These are phyloP conservation scores for Caenorhabditis imperialis DNA, from an alignment of 2,888 invertebrate genomes.

Conservation along the genomic window DNA sequence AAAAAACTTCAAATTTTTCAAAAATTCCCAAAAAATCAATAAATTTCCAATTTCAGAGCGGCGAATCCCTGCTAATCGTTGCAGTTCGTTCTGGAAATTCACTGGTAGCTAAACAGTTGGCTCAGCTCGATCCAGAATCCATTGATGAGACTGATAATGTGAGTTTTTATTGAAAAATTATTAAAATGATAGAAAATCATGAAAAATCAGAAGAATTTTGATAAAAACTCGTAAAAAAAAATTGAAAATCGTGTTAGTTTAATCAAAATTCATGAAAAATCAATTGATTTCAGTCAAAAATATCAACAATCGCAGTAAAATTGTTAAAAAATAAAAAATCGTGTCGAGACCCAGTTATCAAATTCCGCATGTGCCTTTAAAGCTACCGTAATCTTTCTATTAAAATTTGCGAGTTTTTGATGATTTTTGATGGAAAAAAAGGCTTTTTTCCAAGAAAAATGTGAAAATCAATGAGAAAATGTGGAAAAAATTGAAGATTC, in stretches of 20 bases:
- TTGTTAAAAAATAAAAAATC: too few relatives aligned
- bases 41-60: slow-evolving; percentile 63
- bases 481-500: not conserved
- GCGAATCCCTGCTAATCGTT: slow-evolving; percentile 75
- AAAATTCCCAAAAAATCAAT: too few relatives aligned
- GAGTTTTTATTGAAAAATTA: slow-evolving; percentile 18
- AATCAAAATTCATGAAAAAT: too few relatives aligned
- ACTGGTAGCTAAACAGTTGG: slow-evolving; percentile 85
- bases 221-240: not conserved
- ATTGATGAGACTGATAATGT: slow-evolving; percentile 77
- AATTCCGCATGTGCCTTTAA: too few relatives aligned
- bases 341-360: too few relatives aligned
- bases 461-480: too few relatives aligned
- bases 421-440: too few relatives aligned
- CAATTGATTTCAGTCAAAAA: too few relatives aligned
- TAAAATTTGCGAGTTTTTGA: too few relatives aligned
- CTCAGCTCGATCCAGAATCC: slow-evolving; percentile 57
- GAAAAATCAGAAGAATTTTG: not conserved
- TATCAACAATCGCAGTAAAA: too few relatives aligned
- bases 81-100: slow-evolving; percentile 83
- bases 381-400: too few relatives aligned
- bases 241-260: too few relatives aligned
- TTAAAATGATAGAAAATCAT: not conserved
- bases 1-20: not conserved
- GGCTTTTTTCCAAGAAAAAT: not conserved